A percentile compares a stretch with the other conserved stretches of the same genome.
Evolutionary conservation across 2,888 invertebrate genomes (phyloP).

Genomic region (Aromia moschata): DNA sequence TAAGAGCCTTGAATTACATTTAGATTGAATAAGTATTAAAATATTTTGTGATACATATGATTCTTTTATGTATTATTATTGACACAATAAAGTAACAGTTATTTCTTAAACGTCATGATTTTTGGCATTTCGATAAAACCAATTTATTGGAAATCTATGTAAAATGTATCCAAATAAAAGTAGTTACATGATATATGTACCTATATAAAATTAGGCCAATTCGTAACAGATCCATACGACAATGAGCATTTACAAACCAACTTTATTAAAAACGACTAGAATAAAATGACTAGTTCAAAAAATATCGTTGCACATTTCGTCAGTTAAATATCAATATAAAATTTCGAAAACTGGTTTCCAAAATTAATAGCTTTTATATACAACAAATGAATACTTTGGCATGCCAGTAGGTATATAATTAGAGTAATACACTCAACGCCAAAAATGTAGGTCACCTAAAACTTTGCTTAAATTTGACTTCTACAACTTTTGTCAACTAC

Average conservation of each 20-base stretch:
- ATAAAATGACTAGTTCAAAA: constrained; percentile 38
- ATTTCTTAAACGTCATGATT: too few relatives aligned
- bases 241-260: constrained; percentile 16
- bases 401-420: not conserved
- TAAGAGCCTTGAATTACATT: too few relatives aligned
- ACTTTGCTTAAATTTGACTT: too few relatives aligned
- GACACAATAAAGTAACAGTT: too few relatives aligned
- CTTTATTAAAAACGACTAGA: constrained; percentile 37
- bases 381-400: constrained; percentile 29
- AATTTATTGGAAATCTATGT: too few relatives aligned
- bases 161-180: constrained; percentile 17
- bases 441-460: too few relatives aligned
- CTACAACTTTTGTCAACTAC: too few relatives aligned
- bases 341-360: constrained; percentile 26
- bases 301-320: constrained; percentile 34
- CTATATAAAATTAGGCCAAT: constrained; percentile 9
- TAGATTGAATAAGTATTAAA: too few relatives aligned
- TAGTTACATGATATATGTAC: not conserved
- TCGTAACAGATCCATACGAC: not conserved
- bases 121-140: too few relatives aligned
- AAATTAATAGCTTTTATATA: constrained; percentile 36
- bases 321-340: constrained; percentile 33
- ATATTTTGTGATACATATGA: too few relatives aligned
- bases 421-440: too few relatives aligned
- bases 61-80: too few relatives aligned